Evolutionary conservation across 92 coral and sea anemone species (phyloP), one percentile per base, ranked within the genome.

Genomic region (Muricea muricata): DNA sequence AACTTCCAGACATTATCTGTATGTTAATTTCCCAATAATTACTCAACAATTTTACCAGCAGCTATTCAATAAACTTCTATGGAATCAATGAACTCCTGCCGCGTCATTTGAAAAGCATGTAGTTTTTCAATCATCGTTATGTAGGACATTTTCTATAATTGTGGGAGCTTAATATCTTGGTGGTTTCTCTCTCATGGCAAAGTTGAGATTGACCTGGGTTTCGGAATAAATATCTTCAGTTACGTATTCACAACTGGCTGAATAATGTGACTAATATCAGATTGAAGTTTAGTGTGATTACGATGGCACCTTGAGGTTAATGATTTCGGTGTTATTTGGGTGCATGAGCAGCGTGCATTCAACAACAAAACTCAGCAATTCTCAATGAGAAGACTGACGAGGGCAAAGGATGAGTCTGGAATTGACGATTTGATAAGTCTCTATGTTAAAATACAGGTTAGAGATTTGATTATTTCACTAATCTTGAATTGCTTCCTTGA

Each of bases 311-410:
- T 23, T 45, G 14, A 45, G 23, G 60, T 18, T 18, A 17, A 20
- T 52, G 60, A 52, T 0, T 52, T 17, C 8, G 4, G 1, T 52
- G 23, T 52, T 20, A 52, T 52, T 52, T 52, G 60, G 20, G 60
- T 20, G 60, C 60, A 52, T 52, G 23, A 1, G 60, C 18, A 52
- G 4, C 60, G 60, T 45, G 50, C 8, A 45, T 9, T 45, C 60
- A 10, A 52, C 15, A 52, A 18, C 47, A 68, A 33, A 13, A 41
- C 25, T 3, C 25, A 20, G 35, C 46, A 6, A 37, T 37, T 37
- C 9, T 37, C 42, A 18, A 68, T 68, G 75, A 68, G 21, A n/a
- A n/a, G n/a, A 68, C 75, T 47, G 24, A 33, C 75, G n/a, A 68
- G 26, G 1, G 24, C 12, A 4, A 41, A 26, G 7, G 75, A 32